Evolutionary conservation across 2,888 invertebrate genomes (phyloP).

Genomic region (Protodeltote pygarga): DNA sequence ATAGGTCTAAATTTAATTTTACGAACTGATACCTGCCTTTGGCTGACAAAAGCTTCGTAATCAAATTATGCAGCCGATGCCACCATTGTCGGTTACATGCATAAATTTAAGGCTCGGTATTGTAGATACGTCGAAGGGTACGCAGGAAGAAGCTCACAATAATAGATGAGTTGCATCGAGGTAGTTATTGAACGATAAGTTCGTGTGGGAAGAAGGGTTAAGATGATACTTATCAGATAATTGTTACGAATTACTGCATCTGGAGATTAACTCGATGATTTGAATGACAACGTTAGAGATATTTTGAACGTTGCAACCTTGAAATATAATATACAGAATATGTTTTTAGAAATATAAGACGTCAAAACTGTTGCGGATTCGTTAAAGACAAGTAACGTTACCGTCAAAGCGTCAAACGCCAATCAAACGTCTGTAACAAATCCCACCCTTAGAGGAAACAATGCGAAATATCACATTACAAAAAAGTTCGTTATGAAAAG

Average conservation of each 20-base stretch:
- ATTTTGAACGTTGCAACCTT: constrained; percentile 32
- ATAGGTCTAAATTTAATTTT: constrained; percentile 86
- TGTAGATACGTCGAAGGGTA: constrained; percentile 79
- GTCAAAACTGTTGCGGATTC: constrained; percentile 30
- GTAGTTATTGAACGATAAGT: constrained; percentile 73
- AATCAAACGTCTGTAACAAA: constrained; percentile 73
- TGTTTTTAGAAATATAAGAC: constrained; percentile 33
- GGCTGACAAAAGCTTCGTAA: constrained; percentile 80
- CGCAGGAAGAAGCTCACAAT: constrained; percentile 70
- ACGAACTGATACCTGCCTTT: constrained; percentile 84
- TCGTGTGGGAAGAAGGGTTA: constrained; percentile 85
- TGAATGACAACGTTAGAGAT: constrained; percentile 25
- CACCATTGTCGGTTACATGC: constrained; percentile 81
- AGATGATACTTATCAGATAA: constrained; percentile 84
- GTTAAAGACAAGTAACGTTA: constrained; percentile 68
- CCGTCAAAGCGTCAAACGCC: constrained; percentile 71
- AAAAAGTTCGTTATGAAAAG: constrained; percentile 85
- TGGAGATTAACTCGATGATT: constrained; percentile 59
- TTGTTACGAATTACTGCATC: constrained; percentile 82
- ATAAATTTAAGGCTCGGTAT: constrained; percentile 82
- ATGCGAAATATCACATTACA: constrained; percentile 83
- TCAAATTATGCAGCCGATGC: constrained; percentile 86
- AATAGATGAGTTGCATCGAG: constrained; percentile 75
- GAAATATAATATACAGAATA: constrained; percentile 29
- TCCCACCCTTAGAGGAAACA: constrained; percentile 82